These are phyloP conservation scores for Poeciliopsis presidionis DNA, from an alignment of 2,797 vertebrate genomes.

Conservation along the genomic window DNA sequence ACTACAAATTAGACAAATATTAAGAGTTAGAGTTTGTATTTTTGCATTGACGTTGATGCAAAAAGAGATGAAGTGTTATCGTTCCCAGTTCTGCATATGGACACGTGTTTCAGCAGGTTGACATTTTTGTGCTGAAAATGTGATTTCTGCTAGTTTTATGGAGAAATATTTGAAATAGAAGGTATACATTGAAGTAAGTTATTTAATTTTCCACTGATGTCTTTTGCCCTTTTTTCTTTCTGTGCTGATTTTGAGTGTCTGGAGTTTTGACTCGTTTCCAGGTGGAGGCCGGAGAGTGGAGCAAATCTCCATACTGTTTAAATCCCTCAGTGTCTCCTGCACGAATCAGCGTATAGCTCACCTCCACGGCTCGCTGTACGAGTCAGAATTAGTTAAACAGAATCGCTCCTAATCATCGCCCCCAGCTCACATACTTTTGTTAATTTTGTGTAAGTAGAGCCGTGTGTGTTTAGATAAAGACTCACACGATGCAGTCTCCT, in stretches of 20 bases:
- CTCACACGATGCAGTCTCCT: conserved; percentile 3
- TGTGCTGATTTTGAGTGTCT: neutral
- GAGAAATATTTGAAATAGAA: neutral
- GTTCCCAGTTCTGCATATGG: neutral
- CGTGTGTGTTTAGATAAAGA: conserved; percentile 8
- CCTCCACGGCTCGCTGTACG: neutral
- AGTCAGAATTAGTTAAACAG: conserved; percentile 4
- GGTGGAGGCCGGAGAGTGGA: neutral
- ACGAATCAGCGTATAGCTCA: conserved; percentile 5
- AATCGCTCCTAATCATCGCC: conserved; percentile 10
- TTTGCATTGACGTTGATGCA: neutral
- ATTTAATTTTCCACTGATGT: neutral
- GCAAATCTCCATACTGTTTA: conserved; percentile 26
- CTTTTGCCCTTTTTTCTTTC: neutral
- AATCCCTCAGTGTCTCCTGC: conserved; percentile 4
- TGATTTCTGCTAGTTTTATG: neutral
- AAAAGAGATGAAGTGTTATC: neutral
- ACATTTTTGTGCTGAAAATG: neutral
- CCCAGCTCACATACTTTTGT: conserved; percentile 2
- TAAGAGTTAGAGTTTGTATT: no score
- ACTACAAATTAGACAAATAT: no score
- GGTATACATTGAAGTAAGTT: neutral
- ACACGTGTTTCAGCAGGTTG: neutral
- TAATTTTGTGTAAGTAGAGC: conserved; percentile 3
- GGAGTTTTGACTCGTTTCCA: neutral